Evolutionary conservation across 1,140 invertebrate genomes (phyloP), one percentile per base, ranked within the genome.

Genomic region (Samia ricini): DNA sequence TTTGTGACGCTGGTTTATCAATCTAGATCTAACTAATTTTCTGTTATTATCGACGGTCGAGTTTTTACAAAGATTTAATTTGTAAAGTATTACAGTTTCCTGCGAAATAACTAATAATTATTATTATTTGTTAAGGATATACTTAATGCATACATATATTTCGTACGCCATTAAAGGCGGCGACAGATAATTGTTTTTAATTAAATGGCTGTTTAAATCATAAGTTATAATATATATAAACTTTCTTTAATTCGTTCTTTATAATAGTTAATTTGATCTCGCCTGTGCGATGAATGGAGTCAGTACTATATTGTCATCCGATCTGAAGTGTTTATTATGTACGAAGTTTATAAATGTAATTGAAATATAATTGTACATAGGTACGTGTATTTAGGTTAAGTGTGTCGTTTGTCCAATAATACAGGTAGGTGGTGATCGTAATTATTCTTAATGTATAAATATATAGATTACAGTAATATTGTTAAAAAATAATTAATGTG

Each of bases 391-490:
- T 67, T 75, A 76, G 71, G 72, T 49, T 29, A 59, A 42, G 33
- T 52, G 8, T 52, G 71, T 77, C 76, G 72, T 69, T 69, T 76
- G 79, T 83, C 73, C 82, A 85, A 85, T 71, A 68, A 83, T 81
- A 83, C 74, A 51, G 74, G 56, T 12, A 51, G 74, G 56, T 12
- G 33, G 33, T 42, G 29, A 56, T 56, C 48, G 66, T 51, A 54
- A 70, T 22, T 56, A 57, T 59, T 64, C 60, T 56, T 62, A 62
- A 54, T 64, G 56, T 63, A 61, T 61, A 52, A 50, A 51, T 65
- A 57, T 26, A 60, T 56, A 56, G 20, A 52, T 24, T 51, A 60
- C 12, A 62, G 58, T 56, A 20, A 52, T 58, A 65, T 62, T 59
- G 51, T 59, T 57, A 23, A 67, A n/a, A 42, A 42, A 1, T 42